phyloP scores from a whole-genome alignment of 2,797 vertebrate species.

The Dromococcyx pavoninus region DNA sequence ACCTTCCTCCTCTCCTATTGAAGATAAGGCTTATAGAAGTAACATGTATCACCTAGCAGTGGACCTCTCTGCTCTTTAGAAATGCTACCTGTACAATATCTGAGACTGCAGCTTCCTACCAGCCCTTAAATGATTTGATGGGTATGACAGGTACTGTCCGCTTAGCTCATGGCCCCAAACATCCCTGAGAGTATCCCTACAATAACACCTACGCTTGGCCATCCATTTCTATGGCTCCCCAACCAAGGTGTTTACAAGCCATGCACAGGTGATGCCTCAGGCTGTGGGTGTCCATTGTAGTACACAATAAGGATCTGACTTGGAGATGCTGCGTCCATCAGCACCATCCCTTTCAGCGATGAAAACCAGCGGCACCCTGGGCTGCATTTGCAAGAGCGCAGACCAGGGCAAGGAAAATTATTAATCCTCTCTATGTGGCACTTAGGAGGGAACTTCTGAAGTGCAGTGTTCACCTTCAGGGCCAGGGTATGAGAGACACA shows the following conservation, averaged over 20 bases:
- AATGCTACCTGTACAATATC: not conserved
- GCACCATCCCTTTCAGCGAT: not conserved
- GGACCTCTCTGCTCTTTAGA: not conserved
- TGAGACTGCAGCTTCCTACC: not conserved
- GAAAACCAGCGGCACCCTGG: not conserved
- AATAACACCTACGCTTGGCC: not conserved
- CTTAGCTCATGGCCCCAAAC: not conserved
- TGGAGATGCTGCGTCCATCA: not conserved
- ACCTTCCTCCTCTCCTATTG: not conserved
- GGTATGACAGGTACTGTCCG: not conserved
- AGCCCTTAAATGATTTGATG: not conserved
- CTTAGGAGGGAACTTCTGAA: not conserved
- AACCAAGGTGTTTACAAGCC: not conserved
- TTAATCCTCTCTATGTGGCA: not conserved
- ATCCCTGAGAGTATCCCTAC: not conserved
- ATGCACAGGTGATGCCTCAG: not conserved
- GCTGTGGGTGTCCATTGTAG: not conserved
- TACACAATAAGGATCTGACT: not conserved
- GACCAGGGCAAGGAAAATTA: not conserved
- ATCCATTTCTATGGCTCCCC: not conserved
- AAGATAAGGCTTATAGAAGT: not conserved
- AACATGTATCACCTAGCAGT: fast-evolving
- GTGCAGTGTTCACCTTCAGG: fast-evolving
- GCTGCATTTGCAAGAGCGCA: not conserved
- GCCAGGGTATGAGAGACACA: not conserved